These are phyloP conservation scores for Sorex fumeus DNA, from an alignment of 2,113 vertebrate species.

Conservation along the genomic window DNA sequence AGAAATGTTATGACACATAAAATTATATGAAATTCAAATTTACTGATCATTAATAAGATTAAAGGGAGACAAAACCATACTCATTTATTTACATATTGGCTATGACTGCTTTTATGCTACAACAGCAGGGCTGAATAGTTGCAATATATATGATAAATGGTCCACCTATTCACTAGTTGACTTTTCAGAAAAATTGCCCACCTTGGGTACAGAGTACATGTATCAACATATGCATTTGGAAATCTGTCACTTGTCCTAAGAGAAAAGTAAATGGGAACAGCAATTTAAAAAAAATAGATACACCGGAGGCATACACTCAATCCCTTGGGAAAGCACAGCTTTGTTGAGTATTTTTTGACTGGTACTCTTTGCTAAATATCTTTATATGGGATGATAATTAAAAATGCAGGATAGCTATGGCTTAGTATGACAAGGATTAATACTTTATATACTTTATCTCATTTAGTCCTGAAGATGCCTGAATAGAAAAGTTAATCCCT, in stretches of 20 bases:
- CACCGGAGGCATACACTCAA: neutral
- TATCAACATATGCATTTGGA: neutral
- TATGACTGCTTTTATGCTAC: neutral
- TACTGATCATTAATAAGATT: neutral
- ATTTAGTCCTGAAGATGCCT: neutral
- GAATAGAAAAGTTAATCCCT: neutral
- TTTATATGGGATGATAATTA: neutral
- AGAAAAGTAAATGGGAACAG: neutral
- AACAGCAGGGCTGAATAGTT: neutral
- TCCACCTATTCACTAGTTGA: neutral
- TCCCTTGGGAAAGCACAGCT: neutral
- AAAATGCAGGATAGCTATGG: neutral
- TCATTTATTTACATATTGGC: neutral
- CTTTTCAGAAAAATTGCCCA: neutral
- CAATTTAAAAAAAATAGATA: conserved; percentile 6
- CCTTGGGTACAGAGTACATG: neutral
- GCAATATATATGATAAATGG: neutral
- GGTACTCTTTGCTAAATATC: neutral
- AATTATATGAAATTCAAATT: neutral
- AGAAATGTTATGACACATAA: neutral
- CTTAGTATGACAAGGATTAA: neutral
- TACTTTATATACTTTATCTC: neutral
- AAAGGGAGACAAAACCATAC: neutral
- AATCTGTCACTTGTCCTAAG: conserved; percentile 23
- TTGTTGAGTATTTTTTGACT: neutral